Base-by-base conservation (phyloP, 1,140 invertebrate genomes). In the Drosophila neocordata region DNA sequence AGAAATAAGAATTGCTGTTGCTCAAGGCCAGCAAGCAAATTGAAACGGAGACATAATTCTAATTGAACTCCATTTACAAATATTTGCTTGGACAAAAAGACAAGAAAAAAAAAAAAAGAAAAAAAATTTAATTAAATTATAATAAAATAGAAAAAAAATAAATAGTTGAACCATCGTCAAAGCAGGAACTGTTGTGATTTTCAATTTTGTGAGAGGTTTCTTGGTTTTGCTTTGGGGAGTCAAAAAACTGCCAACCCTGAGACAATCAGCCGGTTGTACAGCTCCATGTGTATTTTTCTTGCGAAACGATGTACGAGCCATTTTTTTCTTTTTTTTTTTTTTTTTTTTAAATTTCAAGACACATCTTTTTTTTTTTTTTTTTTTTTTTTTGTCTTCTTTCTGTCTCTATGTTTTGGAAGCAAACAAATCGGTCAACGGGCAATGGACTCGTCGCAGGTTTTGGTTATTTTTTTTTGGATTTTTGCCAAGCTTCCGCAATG, bases 341-440 rank as follows among this genome's bases (percentile, higher is more conserved):
- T 31, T 31, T 4, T 65, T 62, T 58, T 44, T 48, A 48, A 44
- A 66, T 73, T 66, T 73, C 48, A 60, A 73, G 71, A 55, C 62
- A 73, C 71, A 74, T 74, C 72, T 74, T 66, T 60, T 60, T 31
- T 31, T 4, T 31, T 31, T 31, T 31, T 31, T 2, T 31, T 31
- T 31, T 31, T 31, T 31, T 31, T 31, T 5, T 65, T 62, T 58
- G 59, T 62, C 38, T 60, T 37, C 15, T 53, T 67, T 55, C 52
- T 65, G 48, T 37, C 31, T 12, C 34, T 35, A 55, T 59, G 41
- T 48, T 58, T 37, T 38, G 12, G 62, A 73, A 67, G 73, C 31
- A 69, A 74, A 74, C 72, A 74, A 76, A 76, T 76, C 73, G 73
- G 73, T 76, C 73, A 76, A 76, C 73, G 73, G 72, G 65, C 71